Evolutionary conservation across 2,113 vertebrate species (phyloP).

Genomic region (Bufo bufo): DNA sequence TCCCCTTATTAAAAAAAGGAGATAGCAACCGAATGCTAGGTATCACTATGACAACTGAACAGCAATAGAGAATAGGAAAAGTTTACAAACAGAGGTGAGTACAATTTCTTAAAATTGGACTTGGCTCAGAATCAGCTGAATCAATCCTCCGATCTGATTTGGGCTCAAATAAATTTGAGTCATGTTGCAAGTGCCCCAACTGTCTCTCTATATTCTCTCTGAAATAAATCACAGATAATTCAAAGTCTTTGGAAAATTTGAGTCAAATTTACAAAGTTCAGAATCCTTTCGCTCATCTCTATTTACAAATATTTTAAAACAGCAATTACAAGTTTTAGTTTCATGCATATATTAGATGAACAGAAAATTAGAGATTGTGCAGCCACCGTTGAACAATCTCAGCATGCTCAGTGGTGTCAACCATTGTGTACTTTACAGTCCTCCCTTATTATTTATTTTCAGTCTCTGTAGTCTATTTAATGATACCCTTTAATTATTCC

Average conservation of each 20-base stretch:
- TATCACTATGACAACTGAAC: background rate
- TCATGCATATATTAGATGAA: background rate
- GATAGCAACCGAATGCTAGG: background rate
- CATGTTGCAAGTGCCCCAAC: too few relatives aligned
- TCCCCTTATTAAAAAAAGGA: background rate
- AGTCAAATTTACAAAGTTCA: too few relatives aligned
- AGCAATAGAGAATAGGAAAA: background rate
- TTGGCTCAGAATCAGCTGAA: too few relatives aligned
- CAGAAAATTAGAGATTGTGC: background rate
- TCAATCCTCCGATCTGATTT: too few relatives aligned
- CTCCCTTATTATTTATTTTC: background rate
- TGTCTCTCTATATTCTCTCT: too few relatives aligned
- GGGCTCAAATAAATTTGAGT: too few relatives aligned
- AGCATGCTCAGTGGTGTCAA: background rate
- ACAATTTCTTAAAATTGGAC: too few relatives aligned
- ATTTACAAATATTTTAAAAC: background rate
- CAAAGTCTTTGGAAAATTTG: too few relatives aligned
- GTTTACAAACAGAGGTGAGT: background rate
- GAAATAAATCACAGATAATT: too few relatives aligned
- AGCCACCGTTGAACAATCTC: background rate
- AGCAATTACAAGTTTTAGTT: background rate
- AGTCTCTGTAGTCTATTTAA: background rate
- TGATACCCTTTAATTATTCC: constrained; percentile 13
- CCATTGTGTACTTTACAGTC: background rate
- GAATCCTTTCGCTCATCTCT: too few relatives aligned